A percentile compares a stretch with the other conserved stretches of the same genome.
These are phyloP conservation scores for Philereme transversata DNA, from an alignment of 2,888 invertebrate species.

Conservation along the genomic window DNA sequence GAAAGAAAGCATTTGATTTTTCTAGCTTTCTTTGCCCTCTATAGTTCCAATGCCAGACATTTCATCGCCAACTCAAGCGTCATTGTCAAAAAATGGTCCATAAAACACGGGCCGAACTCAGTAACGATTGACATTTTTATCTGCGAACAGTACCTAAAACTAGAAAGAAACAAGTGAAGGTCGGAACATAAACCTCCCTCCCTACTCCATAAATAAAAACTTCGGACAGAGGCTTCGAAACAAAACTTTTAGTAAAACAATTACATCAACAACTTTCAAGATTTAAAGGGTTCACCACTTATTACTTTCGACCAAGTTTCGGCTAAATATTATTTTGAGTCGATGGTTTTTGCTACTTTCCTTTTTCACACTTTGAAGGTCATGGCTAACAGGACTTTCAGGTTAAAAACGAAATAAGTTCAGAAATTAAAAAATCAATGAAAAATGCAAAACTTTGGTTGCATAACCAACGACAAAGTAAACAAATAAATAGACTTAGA, in stretches of 20 bases:
- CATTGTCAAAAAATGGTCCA: conserved; percentile 22
- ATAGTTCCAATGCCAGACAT: conserved; percentile 2
- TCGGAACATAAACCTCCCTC: conserved; percentile 32
- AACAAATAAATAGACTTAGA: no score
- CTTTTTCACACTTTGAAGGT: not conserved
- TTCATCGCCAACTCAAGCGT: conserved; percentile 23
- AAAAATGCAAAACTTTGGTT: no score
- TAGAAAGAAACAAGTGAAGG: conserved; percentile 33
- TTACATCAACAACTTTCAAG: conserved; percentile 37
- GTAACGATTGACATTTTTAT: conserved; percentile 29
- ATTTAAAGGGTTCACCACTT: conserved; percentile 33
- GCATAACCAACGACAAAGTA: no score
- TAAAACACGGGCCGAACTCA: conserved; percentile 20
- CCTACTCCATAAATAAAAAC: conserved; percentile 37
- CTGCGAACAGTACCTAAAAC: conserved; percentile 28
- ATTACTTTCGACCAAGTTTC: conserved; percentile 17
- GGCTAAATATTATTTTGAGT: conserved; percentile 6
- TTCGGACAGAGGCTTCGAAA: conserved; percentile 31
- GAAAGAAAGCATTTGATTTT: not conserved
- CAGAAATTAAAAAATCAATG: no score
- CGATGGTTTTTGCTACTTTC: not conserved
- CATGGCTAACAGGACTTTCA: not conserved
- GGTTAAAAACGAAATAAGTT: no score
- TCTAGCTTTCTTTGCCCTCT: conserved; percentile 2
- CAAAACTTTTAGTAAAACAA: conserved; percentile 38